Conservation (phyloP, 2,113 vertebrate genomes). For the Blennius ocellaris region DNA sequence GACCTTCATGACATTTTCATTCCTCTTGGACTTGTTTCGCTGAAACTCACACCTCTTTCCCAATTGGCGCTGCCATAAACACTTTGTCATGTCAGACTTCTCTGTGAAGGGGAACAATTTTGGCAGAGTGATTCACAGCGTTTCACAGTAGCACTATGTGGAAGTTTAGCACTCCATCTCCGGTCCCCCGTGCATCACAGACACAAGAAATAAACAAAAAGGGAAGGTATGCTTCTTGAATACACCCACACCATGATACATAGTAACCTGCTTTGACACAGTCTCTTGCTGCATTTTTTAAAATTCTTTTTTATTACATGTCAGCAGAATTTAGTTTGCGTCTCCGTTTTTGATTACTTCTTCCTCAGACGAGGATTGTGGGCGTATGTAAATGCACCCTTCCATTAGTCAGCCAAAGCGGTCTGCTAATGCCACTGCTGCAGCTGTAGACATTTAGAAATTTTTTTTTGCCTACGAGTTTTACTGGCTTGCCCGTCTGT, state of each 20-base stretch:
- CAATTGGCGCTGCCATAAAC: background rate
- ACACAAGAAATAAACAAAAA: background rate
- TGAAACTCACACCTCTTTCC: background rate
- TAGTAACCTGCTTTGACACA: too few relatives aligned
- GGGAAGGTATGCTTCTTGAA: background rate
- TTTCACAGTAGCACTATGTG: constrained; percentile 3
- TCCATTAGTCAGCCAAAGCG: constrained; percentile 50
- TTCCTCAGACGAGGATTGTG: constrained; percentile 51
- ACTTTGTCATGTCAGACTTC: constrained; percentile 1
- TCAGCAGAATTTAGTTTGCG: constrained; percentile 23
- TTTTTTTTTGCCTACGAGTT: constrained; percentile 12
- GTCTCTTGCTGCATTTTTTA: constrained; percentile 1
- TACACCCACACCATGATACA: too few relatives aligned
- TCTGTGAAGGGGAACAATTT: constrained; percentile 24
- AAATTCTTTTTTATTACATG: background rate
- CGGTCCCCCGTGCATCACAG: background rate
- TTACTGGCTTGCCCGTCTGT: constrained; percentile 3
- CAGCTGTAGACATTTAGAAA: constrained; percentile 36
- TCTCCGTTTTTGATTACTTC: constrained; percentile 48
- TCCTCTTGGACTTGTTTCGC: background rate
- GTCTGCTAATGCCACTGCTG: constrained; percentile 15
- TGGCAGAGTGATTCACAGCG: constrained; percentile 8
- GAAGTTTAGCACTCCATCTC: background rate
- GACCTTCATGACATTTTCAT: background rate
- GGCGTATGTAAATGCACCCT: constrained; percentile 64